Percentiles rank a stretch among this genome's conserved stretches.
Evolutionary conservation across 2,113 vertebrate genomes (phyloP).

Genomic region (Herpailurus yagouaroundi): DNA sequence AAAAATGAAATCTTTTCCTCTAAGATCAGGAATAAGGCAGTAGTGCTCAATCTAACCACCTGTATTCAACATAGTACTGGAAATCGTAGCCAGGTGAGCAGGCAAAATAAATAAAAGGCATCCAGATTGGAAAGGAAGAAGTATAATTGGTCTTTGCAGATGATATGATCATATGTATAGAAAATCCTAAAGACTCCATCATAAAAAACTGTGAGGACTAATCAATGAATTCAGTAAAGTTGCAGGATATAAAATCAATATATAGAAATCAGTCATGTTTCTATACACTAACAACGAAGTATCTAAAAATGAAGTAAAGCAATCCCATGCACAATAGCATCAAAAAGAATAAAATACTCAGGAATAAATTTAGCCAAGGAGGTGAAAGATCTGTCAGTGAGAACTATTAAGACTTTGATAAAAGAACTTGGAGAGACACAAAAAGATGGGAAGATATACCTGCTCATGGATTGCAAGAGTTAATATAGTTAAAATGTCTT

Average conservation of each 20-base stretch:
- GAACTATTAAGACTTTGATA: not conserved
- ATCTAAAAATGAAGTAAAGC: not conserved
- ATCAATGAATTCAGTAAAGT: not conserved
- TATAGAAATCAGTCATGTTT: not conserved
- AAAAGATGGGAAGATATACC: too few relatives aligned
- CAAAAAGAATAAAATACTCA: not conserved
- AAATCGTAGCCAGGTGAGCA: not conserved
- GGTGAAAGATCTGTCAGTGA: not conserved
- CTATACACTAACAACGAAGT: not conserved
- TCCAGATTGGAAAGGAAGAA: not conserved
- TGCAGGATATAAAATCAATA: not conserved
- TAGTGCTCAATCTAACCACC: not conserved
- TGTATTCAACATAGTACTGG: not conserved
- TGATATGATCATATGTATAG: not conserved
- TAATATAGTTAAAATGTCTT: not conserved
- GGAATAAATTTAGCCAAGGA: not conserved
- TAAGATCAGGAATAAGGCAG: not conserved
- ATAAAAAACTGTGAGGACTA: not conserved
- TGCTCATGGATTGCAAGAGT: not conserved
- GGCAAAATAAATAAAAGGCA: not conserved
- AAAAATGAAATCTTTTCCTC: not conserved
- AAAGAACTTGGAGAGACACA: not conserved
- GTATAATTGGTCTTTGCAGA: not conserved
- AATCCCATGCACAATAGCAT: not conserved
- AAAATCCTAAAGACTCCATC: not conserved